Conservation (phyloP, 2,888 invertebrate species). For the Aphodius granarius region DNA sequence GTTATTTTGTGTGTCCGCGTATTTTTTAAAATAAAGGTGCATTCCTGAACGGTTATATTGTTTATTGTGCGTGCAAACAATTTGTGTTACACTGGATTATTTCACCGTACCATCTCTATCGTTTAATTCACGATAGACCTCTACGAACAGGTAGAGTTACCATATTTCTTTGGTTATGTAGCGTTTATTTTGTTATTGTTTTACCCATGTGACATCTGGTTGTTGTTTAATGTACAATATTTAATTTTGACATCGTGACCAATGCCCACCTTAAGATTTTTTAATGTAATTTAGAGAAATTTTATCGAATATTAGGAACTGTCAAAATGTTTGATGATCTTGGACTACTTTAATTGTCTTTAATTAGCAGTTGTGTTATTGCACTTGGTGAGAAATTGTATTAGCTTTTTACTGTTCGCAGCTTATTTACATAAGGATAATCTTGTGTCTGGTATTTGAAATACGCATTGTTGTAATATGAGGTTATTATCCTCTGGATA, state of each 20-base stretch:
- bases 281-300: background rate
- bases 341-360: background rate
- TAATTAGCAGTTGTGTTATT: background rate
- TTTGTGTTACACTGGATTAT: background rate
- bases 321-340: background rate
- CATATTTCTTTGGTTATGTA: constrained; percentile 39
- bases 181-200: constrained; percentile 36
- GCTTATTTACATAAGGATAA: background rate
- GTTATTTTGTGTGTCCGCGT: constrained; percentile 1
- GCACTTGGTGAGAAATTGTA: background rate
- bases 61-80: background rate
- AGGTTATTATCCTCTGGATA: background rate
- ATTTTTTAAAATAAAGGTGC: constrained; percentile 1
- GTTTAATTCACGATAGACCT: constrained; percentile 16
- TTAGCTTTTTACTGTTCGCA: background rate
- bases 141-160: constrained; percentile 31
- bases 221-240: background rate
- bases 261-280: background rate
- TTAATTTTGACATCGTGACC: background rate
- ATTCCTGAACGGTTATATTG: background rate
- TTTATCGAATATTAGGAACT: background rate
- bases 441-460: background rate
- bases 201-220: constrained; percentile 20
- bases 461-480: background rate
- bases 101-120: constrained; percentile 2